Conservation (phyloP, 2,113 vertebrate genomes). For the Platysteira castanea region DNA sequence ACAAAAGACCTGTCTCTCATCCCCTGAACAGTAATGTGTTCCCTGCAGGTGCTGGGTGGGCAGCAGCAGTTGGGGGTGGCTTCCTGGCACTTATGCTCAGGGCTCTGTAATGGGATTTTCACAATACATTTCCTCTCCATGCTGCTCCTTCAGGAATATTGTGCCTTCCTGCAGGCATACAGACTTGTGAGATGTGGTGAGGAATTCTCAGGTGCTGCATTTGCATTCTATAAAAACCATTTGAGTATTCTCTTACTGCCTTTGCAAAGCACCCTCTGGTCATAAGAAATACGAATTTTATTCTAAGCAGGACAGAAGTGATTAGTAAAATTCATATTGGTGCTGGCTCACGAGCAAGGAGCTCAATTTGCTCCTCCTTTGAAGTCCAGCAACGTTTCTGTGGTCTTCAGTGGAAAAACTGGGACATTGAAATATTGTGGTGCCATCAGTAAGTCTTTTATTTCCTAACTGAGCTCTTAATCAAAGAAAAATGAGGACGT, state of each 20-base stretch:
- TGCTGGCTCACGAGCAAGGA: background rate
- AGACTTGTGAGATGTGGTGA: background rate
- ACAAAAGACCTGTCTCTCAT: background rate
- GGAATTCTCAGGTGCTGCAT: background rate
- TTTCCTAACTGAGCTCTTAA: background rate
- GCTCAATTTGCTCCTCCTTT: background rate
- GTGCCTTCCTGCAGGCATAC: background rate
- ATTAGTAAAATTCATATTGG: background rate
- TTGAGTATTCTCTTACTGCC: background rate
- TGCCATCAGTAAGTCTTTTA: background rate
- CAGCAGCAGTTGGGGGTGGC: background rate
- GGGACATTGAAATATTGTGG: background rate
- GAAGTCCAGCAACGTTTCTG: background rate
- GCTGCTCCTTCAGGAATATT: background rate
- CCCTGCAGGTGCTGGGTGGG: background rate
- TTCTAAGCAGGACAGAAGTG: background rate
- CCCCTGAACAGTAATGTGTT: background rate
- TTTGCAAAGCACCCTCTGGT: background rate
- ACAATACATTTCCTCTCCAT: rapidly evolving
- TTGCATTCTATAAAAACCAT: background rate
- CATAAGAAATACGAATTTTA: background rate
- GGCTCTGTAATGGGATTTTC: background rate
- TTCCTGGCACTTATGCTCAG: background rate
- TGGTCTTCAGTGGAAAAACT: background rate
- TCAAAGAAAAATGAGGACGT: background rate